A percentile compares a stretch with the other conserved stretches of the same genome.
Evolutionary conservation across 2,888 invertebrate species (phyloP).

Genomic region (Imbricaverruca yamaguchii): DNA sequence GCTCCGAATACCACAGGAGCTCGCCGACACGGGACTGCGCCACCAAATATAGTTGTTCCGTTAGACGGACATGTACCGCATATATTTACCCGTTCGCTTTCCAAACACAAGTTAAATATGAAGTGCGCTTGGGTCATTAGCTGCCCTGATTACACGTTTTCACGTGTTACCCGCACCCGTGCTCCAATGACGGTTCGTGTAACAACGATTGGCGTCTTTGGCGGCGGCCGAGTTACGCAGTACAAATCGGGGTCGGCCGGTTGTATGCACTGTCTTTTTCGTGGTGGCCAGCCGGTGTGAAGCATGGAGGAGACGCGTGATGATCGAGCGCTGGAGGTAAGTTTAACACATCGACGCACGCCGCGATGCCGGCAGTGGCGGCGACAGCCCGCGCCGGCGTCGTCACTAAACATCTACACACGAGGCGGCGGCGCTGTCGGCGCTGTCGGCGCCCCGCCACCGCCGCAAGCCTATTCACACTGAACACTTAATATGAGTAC

Average conservation of each 20-base stretch:
- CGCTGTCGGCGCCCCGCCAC: not conserved
- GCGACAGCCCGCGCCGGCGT: not conserved
- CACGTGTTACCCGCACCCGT: not conserved
- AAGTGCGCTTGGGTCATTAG: constrained; percentile 10
- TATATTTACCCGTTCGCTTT: constrained; percentile 19
- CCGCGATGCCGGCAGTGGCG: not conserved
- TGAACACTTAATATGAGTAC: constrained; percentile 16
- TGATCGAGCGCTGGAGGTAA: not conserved
- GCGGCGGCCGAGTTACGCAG: not conserved
- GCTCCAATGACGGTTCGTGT: not conserved
- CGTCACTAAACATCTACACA: not conserved
- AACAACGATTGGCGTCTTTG: not conserved
- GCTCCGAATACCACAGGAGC: no score
- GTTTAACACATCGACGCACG: constrained; percentile 4
- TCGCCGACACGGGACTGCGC: no score
- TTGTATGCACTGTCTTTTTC: not conserved
- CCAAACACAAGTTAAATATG: constrained; percentile 21
- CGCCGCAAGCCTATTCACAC: not conserved
- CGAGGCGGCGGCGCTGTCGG: not conserved
- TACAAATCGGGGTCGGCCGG: not conserved
- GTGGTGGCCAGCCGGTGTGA: not conserved
- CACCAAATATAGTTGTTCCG: no score
- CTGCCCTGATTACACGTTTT: not conserved
- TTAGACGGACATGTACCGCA: constrained; percentile 2
- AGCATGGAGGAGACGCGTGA: not conserved